phyloP scores from a whole-genome alignment of 2,888 invertebrate genomes.

The Tiliacea aurago region DNA sequence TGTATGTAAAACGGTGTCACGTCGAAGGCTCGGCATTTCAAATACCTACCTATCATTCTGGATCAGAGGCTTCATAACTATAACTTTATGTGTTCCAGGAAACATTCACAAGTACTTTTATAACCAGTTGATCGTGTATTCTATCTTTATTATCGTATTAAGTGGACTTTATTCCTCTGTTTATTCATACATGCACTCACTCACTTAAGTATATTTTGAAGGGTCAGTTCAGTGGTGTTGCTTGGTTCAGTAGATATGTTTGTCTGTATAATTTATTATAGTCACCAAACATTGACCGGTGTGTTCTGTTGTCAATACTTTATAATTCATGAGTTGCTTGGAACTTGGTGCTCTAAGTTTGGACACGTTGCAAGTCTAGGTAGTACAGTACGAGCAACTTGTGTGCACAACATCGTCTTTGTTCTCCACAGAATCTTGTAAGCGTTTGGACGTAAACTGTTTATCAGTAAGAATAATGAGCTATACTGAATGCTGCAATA shows the following conservation, averaged over 20 bases:
- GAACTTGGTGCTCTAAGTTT: conserved; percentile 56
- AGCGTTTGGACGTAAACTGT: conserved; percentile 48
- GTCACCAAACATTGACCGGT: conserved; percentile 42
- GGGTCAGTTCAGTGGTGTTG: neutral
- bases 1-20: conserved; percentile 53
- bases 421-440: conserved; percentile 36
- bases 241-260: conserved; percentile 10
- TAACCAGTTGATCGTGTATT: conserved; percentile 42
- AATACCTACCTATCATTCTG: conserved; percentile 58
- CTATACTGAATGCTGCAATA: conserved; percentile 41
- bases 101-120: conserved; percentile 45
- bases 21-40: conserved; percentile 39
- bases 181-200: conserved; percentile 6
- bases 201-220: neutral
- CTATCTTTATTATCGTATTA: conserved; percentile 32
- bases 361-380: conserved; percentile 39
- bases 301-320: conserved; percentile 62
- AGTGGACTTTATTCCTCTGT: conserved; percentile 21
- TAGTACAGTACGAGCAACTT: conserved; percentile 35
- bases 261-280: conserved; percentile 31
- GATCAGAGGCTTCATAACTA: conserved; percentile 50
- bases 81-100: conserved; percentile 36
- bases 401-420: conserved; percentile 37
- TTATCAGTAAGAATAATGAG: conserved; percentile 56
- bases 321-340: conserved; percentile 66